Evolutionary conservation across 2,113 vertebrate species (phyloP).

Genomic region (Leucoraja erinaceus): DNA sequence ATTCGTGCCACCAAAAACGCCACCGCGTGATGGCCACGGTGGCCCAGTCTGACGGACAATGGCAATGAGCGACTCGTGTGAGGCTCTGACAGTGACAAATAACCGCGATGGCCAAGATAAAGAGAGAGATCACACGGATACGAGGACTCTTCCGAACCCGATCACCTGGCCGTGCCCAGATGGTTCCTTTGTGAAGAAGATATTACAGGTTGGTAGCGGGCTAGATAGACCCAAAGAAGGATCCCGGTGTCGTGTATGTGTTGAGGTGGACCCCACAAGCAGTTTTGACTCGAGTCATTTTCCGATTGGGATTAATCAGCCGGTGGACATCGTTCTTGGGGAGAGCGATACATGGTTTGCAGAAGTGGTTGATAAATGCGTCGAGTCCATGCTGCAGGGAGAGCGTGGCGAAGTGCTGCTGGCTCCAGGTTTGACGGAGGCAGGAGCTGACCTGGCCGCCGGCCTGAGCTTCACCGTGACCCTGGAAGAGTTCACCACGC

Average conservation of each 20-base stretch:
- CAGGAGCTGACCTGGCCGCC: not conserved
- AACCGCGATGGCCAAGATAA: not conserved
- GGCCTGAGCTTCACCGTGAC: slow-evolving; percentile 50
- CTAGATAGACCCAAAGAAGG: slow-evolving; percentile 62
- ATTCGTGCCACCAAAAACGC: not conserved
- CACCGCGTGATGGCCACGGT: not conserved
- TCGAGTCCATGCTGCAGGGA: slow-evolving; percentile 71
- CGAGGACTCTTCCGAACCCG: not conserved
- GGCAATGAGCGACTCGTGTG: not conserved
- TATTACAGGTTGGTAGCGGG: slow-evolving; percentile 44
- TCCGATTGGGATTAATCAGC: slow-evolving; percentile 58
- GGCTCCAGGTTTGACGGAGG: slow-evolving; percentile 15
- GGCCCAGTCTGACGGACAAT: not conserved
- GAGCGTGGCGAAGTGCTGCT: slow-evolving; percentile 59
- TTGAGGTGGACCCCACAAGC: slow-evolving; percentile 43
- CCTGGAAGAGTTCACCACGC: slow-evolving; percentile 59
- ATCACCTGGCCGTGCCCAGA: slow-evolving; percentile 50
- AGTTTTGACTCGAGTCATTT: slow-evolving; percentile 39
- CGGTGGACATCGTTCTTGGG: slow-evolving; percentile 56
- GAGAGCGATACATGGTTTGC: slow-evolving; percentile 59
- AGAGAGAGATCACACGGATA: not conserved
- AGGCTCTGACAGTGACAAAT: not conserved
- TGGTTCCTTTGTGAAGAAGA: slow-evolving; percentile 53
- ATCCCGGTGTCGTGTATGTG: slow-evolving; percentile 61
- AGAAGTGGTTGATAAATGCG: slow-evolving; percentile 66